Base-by-base conservation (phyloP, 35 echinoderm and acorn worm genomes). In the Apostichopus parvimensis region DNA sequence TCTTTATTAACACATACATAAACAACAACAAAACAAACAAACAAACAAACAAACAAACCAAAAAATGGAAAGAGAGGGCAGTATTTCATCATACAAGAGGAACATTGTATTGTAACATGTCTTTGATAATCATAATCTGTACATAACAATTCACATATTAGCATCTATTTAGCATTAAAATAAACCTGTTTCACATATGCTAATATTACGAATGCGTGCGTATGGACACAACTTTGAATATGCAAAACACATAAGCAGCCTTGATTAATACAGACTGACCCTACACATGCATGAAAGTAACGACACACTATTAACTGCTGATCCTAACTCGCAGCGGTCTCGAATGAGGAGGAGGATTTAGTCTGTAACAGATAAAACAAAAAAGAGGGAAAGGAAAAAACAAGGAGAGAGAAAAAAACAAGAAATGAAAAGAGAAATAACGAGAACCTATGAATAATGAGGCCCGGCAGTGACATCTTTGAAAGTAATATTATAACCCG, bases 91-190 rank as follows among this genome's bases (percentile, higher is more conserved):
- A 88, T 88, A 88, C 86, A 88, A 88, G 86, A 88, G 86, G 86
- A 88, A 88, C 86, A 66, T 65, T 88, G 86, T 88, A 88, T 88
- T 88, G 86, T 88, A 88, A 88, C 86, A 88, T 88, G 71, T 88
- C 86, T 88, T 88, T 88, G 60, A 88, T 88, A 88, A 88, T 88
- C 86, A 88, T 88, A 62, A 54, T 88, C 86, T 88, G 86, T 88
- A 88, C 86, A 88, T 66, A 53, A 88, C 86, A 88, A 88, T 88
- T 88, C 86, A 88, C 86, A 88, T 88, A 88, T 88, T 73, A 88
- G 86, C 86, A 88, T 88, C 86, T 88, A 88, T 88, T 84, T 52
- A 88, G 86, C 86, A 88, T 88, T 88, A 68, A 73, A 88, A 88
- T 73, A 88, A 73, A 84, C 81, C 81, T 84, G 81, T 84, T 59